Conservation (phyloP, 92 coral and sea anemone genomes). For the Epizoanthus scotinus region DNA sequence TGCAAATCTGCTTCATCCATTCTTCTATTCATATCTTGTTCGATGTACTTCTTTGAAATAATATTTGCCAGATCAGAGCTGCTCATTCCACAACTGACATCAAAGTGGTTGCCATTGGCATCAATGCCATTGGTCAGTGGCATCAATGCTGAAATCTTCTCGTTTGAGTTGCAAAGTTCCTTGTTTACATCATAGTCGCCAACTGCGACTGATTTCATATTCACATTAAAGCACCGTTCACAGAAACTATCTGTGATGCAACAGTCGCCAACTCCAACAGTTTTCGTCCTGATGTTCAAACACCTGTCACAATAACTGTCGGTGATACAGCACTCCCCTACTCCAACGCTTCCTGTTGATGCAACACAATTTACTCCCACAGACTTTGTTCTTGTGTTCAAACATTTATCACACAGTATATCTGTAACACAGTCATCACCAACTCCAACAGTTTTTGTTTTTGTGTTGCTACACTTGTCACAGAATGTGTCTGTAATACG, state of each 20-base stretch:
- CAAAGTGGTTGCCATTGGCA: conserved; percentile 52
- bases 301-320: conserved; percentile 86
- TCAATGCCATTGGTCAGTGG: conserved; percentile 28
- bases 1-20: conserved; percentile 23
- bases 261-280: conserved; percentile 92
- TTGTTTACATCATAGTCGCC: conserved; percentile 72
- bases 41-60: conserved; percentile 46
- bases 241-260: conserved; percentile 90
- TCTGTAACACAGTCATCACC: conserved; percentile 70
- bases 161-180: conserved; percentile 11
- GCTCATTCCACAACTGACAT: conserved; percentile 41
- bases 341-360: conserved; percentile 53
- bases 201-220: conserved; percentile 81
- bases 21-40: conserved; percentile 18
- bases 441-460: conserved; percentile 68
- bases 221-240: conserved; percentile 81
- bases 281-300: conserved; percentile 55
- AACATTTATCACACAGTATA: conserved; percentile 75
- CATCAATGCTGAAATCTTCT: conserved; percentile 7
- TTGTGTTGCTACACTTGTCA: conserved; percentile 56
- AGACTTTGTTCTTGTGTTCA: conserved; percentile 68
- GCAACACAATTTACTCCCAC: conserved; percentile 61
- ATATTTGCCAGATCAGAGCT: conserved; percentile 40
- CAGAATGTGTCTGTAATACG: conserved; percentile 69
- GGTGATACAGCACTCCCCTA: conserved; percentile 80